These are phyloP conservation scores for Troilus luridus DNA, from an alignment of 2,888 invertebrate species.

Conservation along the genomic window DNA sequence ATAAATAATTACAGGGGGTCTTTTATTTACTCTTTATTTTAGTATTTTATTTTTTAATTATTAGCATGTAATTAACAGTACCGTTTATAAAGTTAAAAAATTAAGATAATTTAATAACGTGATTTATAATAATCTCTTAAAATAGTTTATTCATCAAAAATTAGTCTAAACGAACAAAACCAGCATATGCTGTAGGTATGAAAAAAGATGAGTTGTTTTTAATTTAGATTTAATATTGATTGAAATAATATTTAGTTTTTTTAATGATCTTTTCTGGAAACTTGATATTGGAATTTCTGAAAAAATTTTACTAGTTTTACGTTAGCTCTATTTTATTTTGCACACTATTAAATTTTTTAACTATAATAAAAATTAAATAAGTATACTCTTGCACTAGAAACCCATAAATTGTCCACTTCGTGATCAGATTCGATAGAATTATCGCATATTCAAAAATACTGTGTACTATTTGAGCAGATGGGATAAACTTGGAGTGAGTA, in stretches of 20 bases:
- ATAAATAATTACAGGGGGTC: too few relatives aligned
- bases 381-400: background rate
- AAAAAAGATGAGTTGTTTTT: background rate
- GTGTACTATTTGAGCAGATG: conserved; percentile 5
- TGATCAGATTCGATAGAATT: background rate
- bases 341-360: background rate
- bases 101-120: too few relatives aligned
- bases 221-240: background rate
- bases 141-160: too few relatives aligned
- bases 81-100: too few relatives aligned
- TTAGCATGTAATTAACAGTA: too few relatives aligned
- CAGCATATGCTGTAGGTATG: background rate
- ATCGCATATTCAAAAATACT: background rate
- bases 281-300: background rate
- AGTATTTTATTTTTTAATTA: too few relatives aligned
- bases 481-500: background rate
- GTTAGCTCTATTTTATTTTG: too few relatives aligned
- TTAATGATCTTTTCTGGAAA: background rate
- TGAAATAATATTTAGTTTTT: background rate
- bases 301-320: background rate
- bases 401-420: conserved; percentile 3
- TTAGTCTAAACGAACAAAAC: too few relatives aligned
- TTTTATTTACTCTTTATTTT: too few relatives aligned
- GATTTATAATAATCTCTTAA: too few relatives aligned
- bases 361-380: background rate